Evolutionary conservation across 2,888 invertebrate species (phyloP), one percentile per base, ranked within the genome.

Genomic region (Polydrusus cervinus): DNA sequence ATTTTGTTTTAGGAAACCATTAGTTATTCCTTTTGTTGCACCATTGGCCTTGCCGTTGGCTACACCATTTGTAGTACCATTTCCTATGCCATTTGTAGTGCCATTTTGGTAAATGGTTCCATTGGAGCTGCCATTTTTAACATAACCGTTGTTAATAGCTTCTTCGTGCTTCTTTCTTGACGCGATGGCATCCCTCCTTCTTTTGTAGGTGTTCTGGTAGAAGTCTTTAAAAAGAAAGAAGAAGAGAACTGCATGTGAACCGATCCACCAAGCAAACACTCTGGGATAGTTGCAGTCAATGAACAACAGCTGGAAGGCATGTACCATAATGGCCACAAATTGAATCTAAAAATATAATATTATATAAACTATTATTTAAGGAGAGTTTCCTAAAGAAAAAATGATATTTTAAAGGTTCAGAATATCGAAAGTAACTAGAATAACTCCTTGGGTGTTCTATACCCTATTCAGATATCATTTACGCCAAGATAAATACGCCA

Each of bases 261-360:
- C 97, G 86, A 98, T 98, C 95, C 95, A 97, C 95, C 95, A 96
- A 80, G 95, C 95, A 88, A 96, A 96, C n/a, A 94, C 95, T 82
- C 93, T 91, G 67, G 97, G 97, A 88, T 97, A 98, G 87, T 96
- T 93, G 90, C 97, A 98, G 71, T 96, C 94, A 82, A 94, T 93
- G 90, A 96, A 95, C 80, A 97, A 89, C 80, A 97, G 90, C 86
- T 96, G 96, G 93, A 96, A 96, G 78, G 97, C 96, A 88, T 97
- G 97, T 76, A 94, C 89, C 93, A 97, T 96, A 81, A 97, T 96
- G 71, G 92, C 91, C 75, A 97, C 90, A 88, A 97, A 97, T 88
- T 97, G 97, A 66, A 94, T 89, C 95, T 95, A 88, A 55, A 87
- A 86, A 51, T 55, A 47, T 47, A 47, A 34, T 10, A 34, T 34